A percentile compares a stretch with the other conserved stretches of the same genome.
These are phyloP conservation scores for Podarcis cretensis DNA, from an alignment of 2,113 vertebrate genomes.

Conservation along the genomic window DNA sequence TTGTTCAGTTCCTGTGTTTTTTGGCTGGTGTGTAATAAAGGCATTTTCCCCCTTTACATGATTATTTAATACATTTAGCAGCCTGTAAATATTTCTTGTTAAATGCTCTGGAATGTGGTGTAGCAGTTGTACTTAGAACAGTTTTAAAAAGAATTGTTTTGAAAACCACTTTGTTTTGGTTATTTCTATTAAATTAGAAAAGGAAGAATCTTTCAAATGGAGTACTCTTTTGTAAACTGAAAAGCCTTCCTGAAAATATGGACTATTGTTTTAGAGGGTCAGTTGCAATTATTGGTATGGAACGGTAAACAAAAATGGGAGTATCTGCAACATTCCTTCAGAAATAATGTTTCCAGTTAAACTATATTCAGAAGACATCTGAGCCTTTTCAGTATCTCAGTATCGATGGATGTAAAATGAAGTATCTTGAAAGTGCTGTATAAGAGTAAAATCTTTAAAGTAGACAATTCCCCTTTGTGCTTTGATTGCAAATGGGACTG, in stretches of 20 bases:
- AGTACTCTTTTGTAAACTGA: slow-evolving; percentile 58
- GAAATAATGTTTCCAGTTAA: not conserved
- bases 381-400: not conserved
- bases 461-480: not conserved
- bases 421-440: not conserved
- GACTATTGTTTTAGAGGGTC: rapidly evolving
- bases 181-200: slow-evolving; percentile 86
- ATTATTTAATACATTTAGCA: slow-evolving; percentile 81
- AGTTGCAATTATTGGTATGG: not conserved
- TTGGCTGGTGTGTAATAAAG: slow-evolving; percentile 80
- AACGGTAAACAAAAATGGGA: not conserved
- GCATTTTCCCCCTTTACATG: slow-evolving; percentile 68
- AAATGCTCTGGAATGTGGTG: slow-evolving; percentile 83
- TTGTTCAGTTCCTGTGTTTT: slow-evolving; percentile 78
- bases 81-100: slow-evolving; percentile 84
- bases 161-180: slow-evolving; percentile 77
- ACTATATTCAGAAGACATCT: not conserved
- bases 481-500: not conserved
- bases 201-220: slow-evolving; percentile 71
- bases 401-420: not conserved
- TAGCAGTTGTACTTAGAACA: slow-evolving; percentile 79
- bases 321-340: not conserved
- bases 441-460: not conserved
- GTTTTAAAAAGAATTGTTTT: slow-evolving; percentile 79
- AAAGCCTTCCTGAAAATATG: rapidly evolving